A percentile compares a stretch with the other conserved stretches of the same genome.
Conservation (phyloP, 2,888 invertebrate genomes). For the Mechanitis messenoides region DNA sequence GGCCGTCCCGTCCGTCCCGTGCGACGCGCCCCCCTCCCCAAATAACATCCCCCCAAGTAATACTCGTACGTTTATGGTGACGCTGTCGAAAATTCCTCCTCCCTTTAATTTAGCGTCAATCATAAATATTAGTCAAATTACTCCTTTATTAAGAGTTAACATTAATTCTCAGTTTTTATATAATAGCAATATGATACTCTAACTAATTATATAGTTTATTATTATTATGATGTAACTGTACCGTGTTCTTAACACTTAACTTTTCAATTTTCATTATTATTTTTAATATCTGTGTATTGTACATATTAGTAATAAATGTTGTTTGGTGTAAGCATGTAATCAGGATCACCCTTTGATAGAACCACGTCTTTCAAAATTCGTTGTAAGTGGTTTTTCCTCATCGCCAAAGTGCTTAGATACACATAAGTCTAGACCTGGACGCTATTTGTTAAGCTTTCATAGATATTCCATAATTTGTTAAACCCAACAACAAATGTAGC, state of each 20-base stretch:
- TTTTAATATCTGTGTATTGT: slow-evolving; percentile 53
- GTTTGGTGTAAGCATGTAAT: slow-evolving; percentile 39
- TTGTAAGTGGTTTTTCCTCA: slow-evolving; percentile 29
- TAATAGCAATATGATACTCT: slow-evolving; percentile 33
- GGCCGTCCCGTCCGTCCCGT: slow-evolving; percentile 54
- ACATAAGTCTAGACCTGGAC: slow-evolving; percentile 28
- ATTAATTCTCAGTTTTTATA: slow-evolving; percentile 26
- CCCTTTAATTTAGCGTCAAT: slow-evolving; percentile 34
- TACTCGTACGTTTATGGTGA: slow-evolving; percentile 6
- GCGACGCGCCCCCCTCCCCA: slow-evolving; percentile 43
- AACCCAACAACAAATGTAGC: background rate
- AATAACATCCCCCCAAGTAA: slow-evolving; percentile 33
- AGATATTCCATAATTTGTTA: slow-evolving; percentile 10
- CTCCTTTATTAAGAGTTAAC: slow-evolving; percentile 53
- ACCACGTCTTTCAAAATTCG: slow-evolving; percentile 24
- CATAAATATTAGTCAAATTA: slow-evolving; percentile 68
- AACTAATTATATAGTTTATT: slow-evolving; percentile 32
- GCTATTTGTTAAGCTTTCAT: slow-evolving; percentile 15
- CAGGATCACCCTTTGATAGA: slow-evolving; percentile 26
- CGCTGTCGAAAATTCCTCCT: background rate
- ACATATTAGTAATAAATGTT: slow-evolving; percentile 64
- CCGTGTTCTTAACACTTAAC: slow-evolving; percentile 21
- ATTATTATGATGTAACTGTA: slow-evolving; percentile 21
- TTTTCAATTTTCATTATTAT: slow-evolving; percentile 20
- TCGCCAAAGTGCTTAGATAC: slow-evolving; percentile 32